These are phyloP conservation scores for Allygus modestus DNA, from an alignment of 2,888 invertebrate species.

Conservation along the genomic window DNA sequence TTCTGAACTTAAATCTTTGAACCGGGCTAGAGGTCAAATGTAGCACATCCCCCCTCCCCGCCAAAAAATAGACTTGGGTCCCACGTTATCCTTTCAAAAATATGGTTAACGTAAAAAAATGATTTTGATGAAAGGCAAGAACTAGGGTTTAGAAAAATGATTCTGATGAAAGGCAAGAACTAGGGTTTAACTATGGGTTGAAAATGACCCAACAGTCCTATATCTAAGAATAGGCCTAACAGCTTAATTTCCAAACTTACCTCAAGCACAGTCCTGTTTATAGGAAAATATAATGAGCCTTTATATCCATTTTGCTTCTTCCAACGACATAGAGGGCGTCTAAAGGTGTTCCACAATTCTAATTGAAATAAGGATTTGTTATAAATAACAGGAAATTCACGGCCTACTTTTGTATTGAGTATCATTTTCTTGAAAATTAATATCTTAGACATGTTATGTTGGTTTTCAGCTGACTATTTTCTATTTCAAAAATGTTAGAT, in stretches of 20 bases:
- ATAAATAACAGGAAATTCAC: not conserved
- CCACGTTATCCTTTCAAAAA: too few species aligned
- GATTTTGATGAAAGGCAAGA: too few species aligned
- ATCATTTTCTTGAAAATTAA: constrained; percentile 4
- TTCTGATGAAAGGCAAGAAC: too few species aligned
- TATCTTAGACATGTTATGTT: not conserved
- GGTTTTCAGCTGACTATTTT: not conserved
- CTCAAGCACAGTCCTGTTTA: not conserved
- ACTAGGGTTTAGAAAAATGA: too few species aligned
- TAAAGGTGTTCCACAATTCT: not conserved
- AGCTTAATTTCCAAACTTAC: not conserved
- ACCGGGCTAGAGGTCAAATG: too few species aligned
- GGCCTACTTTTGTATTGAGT: not conserved
- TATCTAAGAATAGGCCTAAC: too few species aligned
- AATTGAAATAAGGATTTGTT: not conserved
- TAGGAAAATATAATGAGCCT: not conserved
- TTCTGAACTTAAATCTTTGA: too few species aligned
- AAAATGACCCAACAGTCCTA: too few species aligned
- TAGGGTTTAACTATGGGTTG: too few species aligned
- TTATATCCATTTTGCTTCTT: not conserved
- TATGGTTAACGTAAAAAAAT: too few species aligned
- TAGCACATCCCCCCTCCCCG: too few species aligned
- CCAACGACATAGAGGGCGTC: constrained; percentile 29
- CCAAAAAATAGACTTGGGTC: too few species aligned
- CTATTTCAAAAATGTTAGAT: not conserved